phyloP scores from a whole-genome alignment of 2,888 invertebrate genomes.

The Lamellibrachia columna region DNA sequence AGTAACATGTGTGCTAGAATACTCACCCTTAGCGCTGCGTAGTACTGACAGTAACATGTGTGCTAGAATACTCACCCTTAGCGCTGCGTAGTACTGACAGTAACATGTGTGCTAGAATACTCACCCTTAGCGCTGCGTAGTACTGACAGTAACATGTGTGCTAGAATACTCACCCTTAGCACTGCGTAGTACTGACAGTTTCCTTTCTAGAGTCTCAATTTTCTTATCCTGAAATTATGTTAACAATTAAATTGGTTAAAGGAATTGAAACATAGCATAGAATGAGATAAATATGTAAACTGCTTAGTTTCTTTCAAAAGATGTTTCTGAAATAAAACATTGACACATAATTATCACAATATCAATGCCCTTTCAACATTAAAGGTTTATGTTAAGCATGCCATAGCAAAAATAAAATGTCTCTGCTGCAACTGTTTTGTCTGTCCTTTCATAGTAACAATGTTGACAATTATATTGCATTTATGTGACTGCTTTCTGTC shows the following conservation, averaged over 20 bases:
- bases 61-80: neutral
- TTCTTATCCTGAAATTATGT: slow-evolving; percentile 16
- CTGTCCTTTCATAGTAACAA: too few relatives aligned
- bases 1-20: neutral
- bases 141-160: neutral
- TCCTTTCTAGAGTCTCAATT: neutral
- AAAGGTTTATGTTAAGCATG: too few relatives aligned
- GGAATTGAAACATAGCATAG: neutral
- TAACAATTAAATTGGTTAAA: neutral
- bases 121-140: neutral
- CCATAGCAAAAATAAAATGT: too few relatives aligned
- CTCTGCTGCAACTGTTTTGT: too few relatives aligned
- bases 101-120: neutral
- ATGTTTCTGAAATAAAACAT: too few relatives aligned
- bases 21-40: neutral
- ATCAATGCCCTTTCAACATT: too few relatives aligned
- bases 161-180: neutral
- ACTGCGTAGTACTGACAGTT: neutral
- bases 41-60: neutral
- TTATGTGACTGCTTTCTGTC: too few relatives aligned
- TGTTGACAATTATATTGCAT: too few relatives aligned
- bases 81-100: too few relatives aligned
- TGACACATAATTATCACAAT: too few relatives aligned
- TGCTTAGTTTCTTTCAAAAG: neutral
- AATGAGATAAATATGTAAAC: neutral